Conservation (phyloP, 1,140 invertebrate species). For the Sycobia sp. region DNA sequence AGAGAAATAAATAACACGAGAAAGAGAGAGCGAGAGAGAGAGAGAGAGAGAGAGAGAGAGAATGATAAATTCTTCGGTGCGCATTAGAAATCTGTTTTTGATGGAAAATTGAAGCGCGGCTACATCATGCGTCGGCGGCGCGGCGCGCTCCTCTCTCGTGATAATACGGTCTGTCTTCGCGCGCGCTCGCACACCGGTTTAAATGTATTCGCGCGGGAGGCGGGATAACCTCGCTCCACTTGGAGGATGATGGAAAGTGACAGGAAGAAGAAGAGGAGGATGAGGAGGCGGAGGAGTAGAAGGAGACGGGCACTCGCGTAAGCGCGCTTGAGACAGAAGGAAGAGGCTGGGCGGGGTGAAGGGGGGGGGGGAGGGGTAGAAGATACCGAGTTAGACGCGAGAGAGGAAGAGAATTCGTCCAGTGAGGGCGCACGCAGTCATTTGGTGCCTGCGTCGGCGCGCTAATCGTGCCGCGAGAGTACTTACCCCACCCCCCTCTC, state of each 20-base stretch:
- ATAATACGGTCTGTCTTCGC: constrained; percentile 12
- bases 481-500: background rate
- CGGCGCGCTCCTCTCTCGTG: too few species aligned
- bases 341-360: background rate
- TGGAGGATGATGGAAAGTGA: constrained; percentile 26
- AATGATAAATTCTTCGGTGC: background rate
- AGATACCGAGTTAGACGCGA: background rate
- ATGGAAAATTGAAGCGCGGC: background rate
- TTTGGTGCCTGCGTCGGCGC: background rate
- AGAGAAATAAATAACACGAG: too few species aligned
- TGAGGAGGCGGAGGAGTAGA: background rate
- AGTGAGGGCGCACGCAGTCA: too few species aligned
- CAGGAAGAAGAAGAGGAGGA: constrained; percentile 17
- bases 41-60: background rate
- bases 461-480: too few species aligned
- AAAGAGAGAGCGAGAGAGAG: too few species aligned
- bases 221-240: constrained; percentile 25
- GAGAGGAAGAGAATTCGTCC: background rate
- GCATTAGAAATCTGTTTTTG: background rate
- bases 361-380: background rate
- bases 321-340: background rate
- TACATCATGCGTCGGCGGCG: too few species aligned
- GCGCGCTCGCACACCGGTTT: background rate
- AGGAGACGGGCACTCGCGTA: background rate
- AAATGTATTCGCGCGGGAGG: background rate